Evolutionary conservation across 2,888 invertebrate species (phyloP).

Genomic region (Pollenia labialis): DNA sequence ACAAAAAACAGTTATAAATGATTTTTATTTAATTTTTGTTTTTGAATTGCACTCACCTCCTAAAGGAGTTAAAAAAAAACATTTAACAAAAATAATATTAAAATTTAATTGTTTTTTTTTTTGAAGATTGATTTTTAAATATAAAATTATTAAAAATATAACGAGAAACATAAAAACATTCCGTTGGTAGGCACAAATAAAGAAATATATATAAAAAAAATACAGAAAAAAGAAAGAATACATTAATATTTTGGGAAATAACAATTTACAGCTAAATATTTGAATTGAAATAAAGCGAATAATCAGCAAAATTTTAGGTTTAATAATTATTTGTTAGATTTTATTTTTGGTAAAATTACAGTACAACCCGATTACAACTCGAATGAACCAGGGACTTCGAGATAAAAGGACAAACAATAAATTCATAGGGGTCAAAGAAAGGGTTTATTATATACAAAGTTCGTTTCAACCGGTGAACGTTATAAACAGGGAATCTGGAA

Average conservation of each 20-base stretch:
- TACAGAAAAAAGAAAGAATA: constrained; percentile 70
- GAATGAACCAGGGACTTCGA: too few species aligned
- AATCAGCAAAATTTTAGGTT: constrained; percentile 42
- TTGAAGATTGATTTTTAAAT: constrained; percentile 59
- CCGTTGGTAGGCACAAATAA: constrained; percentile 71
- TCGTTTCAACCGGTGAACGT: too few species aligned
- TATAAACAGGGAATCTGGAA: too few species aligned
- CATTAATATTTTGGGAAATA: constrained; percentile 54
- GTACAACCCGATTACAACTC: too few species aligned
- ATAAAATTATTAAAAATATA: constrained; percentile 50
- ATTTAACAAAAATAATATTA: constrained; percentile 69
- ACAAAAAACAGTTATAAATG: constrained; percentile 20
- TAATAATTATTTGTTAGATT: neutral
- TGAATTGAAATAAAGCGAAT: neutral
- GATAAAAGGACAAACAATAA: too few species aligned
- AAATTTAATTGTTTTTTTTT: constrained; percentile 52
- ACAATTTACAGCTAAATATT: constrained; percentile 16
- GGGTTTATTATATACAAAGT: too few species aligned
- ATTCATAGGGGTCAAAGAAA: too few species aligned
- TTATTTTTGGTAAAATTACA: too few species aligned
- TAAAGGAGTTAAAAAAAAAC: constrained; percentile 71
- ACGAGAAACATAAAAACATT: constrained; percentile 57
- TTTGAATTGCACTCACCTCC: constrained; percentile 80
- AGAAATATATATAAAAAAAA: constrained; percentile 62
- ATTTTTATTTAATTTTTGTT: constrained; percentile 9